A percentile compares a stretch with the other conserved stretches of the same genome.
Evolutionary conservation across 2,888 invertebrate species (phyloP).

Genomic region (Eupithecia subumbrata): DNA sequence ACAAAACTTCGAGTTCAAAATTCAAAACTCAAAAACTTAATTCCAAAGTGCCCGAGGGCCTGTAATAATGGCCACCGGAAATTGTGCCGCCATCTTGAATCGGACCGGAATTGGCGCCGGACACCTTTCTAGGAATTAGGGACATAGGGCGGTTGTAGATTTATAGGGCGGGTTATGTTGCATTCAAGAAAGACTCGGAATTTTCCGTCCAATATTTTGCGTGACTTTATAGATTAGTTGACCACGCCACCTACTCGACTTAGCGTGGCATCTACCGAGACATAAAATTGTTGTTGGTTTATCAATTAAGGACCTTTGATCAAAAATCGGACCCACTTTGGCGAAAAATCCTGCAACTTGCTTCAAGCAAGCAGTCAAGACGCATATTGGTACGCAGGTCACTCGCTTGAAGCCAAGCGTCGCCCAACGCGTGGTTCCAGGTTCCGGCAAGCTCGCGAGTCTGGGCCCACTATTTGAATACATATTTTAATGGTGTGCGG

Average conservation of each 20-base stretch:
- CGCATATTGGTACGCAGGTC: too few species aligned
- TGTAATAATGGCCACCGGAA: conserved; percentile 53
- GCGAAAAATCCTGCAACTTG: background rate
- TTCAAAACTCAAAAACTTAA: conserved; percentile 39
- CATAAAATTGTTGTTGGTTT: background rate
- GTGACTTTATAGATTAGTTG: background rate
- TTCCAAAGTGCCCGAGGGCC: conserved; percentile 46
- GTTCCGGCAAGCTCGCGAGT: too few species aligned
- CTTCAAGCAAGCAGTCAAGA: background rate
- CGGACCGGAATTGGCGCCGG: conserved; percentile 49
- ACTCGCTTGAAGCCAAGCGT: too few species aligned
- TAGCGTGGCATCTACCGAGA: background rate
- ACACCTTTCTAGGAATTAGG: conserved; percentile 42
- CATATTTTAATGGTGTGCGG: background rate
- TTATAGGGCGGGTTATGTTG: conserved; percentile 20
- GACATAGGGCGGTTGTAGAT: conserved; percentile 33
- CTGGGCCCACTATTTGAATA: background rate
- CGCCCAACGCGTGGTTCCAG: too few species aligned
- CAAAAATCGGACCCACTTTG: background rate
- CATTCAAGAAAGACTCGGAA: background rate
- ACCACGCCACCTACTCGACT: background rate
- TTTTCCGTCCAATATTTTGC: background rate
- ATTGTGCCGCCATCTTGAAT: conserved; percentile 53
- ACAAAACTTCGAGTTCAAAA: conserved; percentile 21
- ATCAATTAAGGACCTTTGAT: background rate